phyloP scores from a whole-genome alignment of 2,797 vertebrate genomes.

The Acomys russatus region DNA sequence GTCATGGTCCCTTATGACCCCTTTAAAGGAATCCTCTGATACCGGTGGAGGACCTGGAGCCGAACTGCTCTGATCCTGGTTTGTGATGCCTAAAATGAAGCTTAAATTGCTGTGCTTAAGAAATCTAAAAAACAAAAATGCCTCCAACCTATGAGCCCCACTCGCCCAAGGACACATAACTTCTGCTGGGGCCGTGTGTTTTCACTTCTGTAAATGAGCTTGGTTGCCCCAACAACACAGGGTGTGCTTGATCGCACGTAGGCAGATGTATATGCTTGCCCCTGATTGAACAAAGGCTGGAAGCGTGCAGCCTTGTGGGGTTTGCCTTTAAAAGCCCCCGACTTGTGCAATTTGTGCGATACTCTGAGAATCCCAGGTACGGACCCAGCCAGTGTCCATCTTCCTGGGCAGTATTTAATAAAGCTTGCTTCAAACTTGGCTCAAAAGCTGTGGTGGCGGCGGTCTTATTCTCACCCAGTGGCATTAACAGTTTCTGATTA shows the following conservation, averaged over 20 bases:
- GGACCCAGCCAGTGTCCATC: not conserved
- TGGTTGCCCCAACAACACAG: not conserved
- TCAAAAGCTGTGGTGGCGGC: not conserved
- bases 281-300: not conserved
- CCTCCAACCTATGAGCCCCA: not conserved
- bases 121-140: not conserved
- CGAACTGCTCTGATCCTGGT: not conserved
- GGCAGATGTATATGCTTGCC: too few species aligned
- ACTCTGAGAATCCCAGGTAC: not conserved
- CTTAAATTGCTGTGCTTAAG: too few species aligned
- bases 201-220: not conserved
- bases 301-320: not conserved
- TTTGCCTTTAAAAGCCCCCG: not conserved
- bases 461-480: not conserved
- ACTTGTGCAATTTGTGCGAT: not conserved
- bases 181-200: not conserved
- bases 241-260: not conserved
- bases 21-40: not conserved
- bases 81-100: too few species aligned
- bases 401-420: not conserved
- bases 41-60: too few species aligned
- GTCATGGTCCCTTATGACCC: not conserved
- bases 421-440: not conserved
- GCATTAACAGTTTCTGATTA: not conserved
- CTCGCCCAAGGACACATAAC: not conserved